Conservation (phyloP, 1,140 invertebrate genomes). For the Drosophila ambigua region DNA sequence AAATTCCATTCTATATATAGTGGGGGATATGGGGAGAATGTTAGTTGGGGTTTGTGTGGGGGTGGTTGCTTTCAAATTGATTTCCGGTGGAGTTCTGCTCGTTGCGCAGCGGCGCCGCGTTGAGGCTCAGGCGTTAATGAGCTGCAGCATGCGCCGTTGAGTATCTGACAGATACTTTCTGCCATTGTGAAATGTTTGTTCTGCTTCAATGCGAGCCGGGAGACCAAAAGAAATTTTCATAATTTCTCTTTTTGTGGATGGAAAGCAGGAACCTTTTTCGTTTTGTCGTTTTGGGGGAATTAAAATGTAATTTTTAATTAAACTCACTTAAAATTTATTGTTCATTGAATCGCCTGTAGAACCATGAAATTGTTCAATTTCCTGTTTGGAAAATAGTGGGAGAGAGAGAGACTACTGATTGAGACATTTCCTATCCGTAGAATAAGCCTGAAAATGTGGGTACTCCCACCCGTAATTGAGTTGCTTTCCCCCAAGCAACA, state of each 20-base stretch:
- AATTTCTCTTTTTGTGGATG: conserved; percentile 25
- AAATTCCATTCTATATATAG: conserved; percentile 29
- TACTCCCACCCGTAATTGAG: conserved; percentile 15
- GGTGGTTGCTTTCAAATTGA: conserved; percentile 49
- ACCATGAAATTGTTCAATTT: conserved; percentile 75
- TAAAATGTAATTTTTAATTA: conserved; percentile 79
- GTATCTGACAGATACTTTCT: conserved; percentile 71
- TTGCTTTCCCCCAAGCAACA: conserved; percentile 1
- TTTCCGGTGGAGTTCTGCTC: conserved; percentile 64
- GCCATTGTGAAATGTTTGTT: conserved; percentile 66
- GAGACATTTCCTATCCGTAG: conserved; percentile 25
- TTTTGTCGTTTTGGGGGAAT: conserved; percentile 47
- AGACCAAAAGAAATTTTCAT: conserved; percentile 40
- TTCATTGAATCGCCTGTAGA: conserved; percentile 54
- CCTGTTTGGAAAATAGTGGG: conserved; percentile 36
- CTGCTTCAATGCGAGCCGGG: conserved; percentile 61
- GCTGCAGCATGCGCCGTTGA: conserved; percentile 67
- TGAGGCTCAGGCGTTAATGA: conserved; percentile 70
- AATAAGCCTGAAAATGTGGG: conserved; percentile 4
- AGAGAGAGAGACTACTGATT: conserved; percentile 7
- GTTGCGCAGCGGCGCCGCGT: conserved; percentile 66
- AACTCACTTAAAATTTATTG: conserved; percentile 69
- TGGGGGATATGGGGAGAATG: background rate
- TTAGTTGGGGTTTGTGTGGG: background rate
- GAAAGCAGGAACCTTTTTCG: conserved; percentile 9